Conservation (phyloP, 1,140 invertebrate species). For the Rhyzopertha dominica region DNA sequence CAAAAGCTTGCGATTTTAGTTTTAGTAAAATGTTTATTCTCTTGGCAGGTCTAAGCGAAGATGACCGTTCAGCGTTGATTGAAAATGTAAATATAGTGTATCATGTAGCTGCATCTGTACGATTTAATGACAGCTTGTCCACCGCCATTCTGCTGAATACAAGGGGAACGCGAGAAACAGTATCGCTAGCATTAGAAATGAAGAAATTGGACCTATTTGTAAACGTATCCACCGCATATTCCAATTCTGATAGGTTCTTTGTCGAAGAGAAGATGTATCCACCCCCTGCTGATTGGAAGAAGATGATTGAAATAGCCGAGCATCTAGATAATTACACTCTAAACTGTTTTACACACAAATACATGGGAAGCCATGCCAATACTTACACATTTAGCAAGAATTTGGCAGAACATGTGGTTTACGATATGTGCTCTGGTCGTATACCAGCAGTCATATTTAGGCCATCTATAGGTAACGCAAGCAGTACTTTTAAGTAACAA, state of each 20-base stretch:
- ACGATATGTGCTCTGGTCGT: conserved; percentile 57
- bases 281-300: conserved; percentile 74
- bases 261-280: conserved; percentile 87
- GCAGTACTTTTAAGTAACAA: too few species aligned
- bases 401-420: conserved; percentile 69
- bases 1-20: too few species aligned
- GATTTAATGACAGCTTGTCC: conserved; percentile 71
- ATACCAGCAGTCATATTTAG: conserved; percentile 80
- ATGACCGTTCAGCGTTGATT: conserved; percentile 54
- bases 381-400: conserved; percentile 84
- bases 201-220: conserved; percentile 57
- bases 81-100: conserved; percentile 78
- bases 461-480: conserved; percentile 77
- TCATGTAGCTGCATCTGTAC: conserved; percentile 87
- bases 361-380: conserved; percentile 68
- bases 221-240: conserved; percentile 80
- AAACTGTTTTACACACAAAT: conserved; percentile 63
- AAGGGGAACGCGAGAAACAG: conserved; percentile 50
- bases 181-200: conserved; percentile 53
- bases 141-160: conserved; percentile 51
- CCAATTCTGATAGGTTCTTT: conserved; percentile 59
- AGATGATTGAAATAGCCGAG: conserved; percentile 76
- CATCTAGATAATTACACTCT: conserved; percentile 66
- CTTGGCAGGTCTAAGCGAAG: conserved; percentile 15
- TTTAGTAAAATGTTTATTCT: too few species aligned